These are phyloP conservation scores for Clunio marinus DNA, from an alignment of 2,888 invertebrate species.

Conservation along the genomic window DNA sequence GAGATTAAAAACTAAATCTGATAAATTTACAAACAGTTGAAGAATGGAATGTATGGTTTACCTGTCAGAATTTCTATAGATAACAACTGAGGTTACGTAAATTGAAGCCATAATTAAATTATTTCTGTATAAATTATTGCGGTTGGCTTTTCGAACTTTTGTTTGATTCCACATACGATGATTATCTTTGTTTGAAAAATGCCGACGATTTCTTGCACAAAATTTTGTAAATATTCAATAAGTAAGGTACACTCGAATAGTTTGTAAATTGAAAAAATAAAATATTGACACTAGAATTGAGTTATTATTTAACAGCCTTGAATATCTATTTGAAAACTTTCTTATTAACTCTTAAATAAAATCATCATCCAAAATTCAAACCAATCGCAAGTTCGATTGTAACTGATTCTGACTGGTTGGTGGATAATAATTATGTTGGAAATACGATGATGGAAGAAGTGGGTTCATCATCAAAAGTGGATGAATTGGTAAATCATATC, in stretches of 20 bases:
- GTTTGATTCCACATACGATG: not conserved
- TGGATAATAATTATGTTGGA: conserved; percentile 36
- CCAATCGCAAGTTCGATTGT: conserved; percentile 29
- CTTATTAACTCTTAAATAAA: not conserved
- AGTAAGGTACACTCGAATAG: not conserved
- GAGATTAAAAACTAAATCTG: not conserved
- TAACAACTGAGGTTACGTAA: conserved; percentile 18
- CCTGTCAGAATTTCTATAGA: not conserved
- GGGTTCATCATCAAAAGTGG: conserved; percentile 49
- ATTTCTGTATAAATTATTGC: conserved; percentile 9
- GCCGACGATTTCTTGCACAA: not conserved
- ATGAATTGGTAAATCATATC: conserved; percentile 49
- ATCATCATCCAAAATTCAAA: not conserved
- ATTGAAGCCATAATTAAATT: conserved; percentile 26
- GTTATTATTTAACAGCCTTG: conserved; percentile 7
- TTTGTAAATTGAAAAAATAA: not conserved
- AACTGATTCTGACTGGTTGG: not conserved
- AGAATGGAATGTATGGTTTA: not conserved
- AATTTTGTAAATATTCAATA: not conserved
- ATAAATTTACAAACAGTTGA: conserved; percentile 1
- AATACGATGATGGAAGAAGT: conserved; percentile 46
- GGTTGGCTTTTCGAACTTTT: not conserved
- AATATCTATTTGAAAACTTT: not conserved
- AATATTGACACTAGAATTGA: conserved; percentile 21
- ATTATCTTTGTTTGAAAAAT: not conserved